Conservation (phyloP, 1,140 invertebrate species). For the Pentalonia nigronervosa region DNA sequence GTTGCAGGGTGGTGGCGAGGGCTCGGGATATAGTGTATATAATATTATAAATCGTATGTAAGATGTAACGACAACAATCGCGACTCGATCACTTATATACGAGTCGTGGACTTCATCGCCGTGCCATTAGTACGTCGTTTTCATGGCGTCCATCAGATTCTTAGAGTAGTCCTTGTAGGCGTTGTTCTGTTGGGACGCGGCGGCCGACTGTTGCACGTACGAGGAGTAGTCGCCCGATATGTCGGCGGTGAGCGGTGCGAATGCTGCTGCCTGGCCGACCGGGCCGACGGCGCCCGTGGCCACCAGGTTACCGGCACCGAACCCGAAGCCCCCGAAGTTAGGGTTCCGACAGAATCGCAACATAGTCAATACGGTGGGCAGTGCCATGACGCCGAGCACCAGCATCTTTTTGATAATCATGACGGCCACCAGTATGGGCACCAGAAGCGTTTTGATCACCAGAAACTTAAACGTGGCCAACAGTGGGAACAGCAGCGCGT, state of each 20-base stretch:
- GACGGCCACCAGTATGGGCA: conserved; percentile 71
- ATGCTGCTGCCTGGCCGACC: conserved; percentile 36
- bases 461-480: conserved; percentile 69
- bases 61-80: background rate
- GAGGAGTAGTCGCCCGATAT: conserved; percentile 31
- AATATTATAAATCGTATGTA: background rate
- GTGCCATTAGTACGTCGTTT: background rate
- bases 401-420: conserved; percentile 76
- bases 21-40: background rate
- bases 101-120: background rate
- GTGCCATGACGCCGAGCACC: conserved; percentile 69
- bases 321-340: conserved; percentile 25
- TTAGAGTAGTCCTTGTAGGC: conserved; percentile 50
- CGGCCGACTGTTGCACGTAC: conserved; percentile 33
- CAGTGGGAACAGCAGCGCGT: conserved; percentile 71
- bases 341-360: conserved; percentile 62
- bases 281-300: conserved; percentile 23
- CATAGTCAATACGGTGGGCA: conserved; percentile 70
- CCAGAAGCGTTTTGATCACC: conserved; percentile 68
- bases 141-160: conserved; percentile 49
- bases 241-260: conserved; percentile 45
- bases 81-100: background rate
- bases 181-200: background rate
- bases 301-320: conserved; percentile 23
- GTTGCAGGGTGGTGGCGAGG: background rate